Percentiles rank a stretch among this genome's conserved stretches.
phyloP scores from a whole-genome alignment of 2,888 invertebrate genomes.

The Punctoribates punctum region DNA sequence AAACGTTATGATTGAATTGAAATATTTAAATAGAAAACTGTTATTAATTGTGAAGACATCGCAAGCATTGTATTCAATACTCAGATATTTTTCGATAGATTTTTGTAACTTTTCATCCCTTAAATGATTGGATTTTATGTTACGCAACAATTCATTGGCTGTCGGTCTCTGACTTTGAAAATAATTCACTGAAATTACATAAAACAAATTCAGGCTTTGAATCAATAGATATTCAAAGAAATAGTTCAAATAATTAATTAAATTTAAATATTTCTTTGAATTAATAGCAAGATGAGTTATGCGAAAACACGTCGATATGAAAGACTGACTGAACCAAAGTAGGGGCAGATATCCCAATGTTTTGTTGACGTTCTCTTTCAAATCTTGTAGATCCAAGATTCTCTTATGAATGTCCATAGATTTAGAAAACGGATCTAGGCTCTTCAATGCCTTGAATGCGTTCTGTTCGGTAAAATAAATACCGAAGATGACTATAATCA shows the following conservation, averaged over 20 bases:
- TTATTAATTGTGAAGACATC: background rate
- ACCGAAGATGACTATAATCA: too few species aligned
- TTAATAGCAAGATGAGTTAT: background rate
- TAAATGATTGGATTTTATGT: too few species aligned
- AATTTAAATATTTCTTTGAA: background rate
- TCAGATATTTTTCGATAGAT: background rate
- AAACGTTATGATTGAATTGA: background rate
- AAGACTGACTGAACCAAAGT: slow-evolving; percentile 27
- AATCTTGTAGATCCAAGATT: background rate
- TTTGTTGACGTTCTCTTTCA: background rate
- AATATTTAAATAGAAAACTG: background rate
- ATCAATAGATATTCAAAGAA: background rate
- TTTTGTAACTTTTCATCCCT: too few species aligned
- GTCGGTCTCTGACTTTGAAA: slow-evolving; percentile 13
- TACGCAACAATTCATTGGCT: background rate
- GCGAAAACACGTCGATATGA: slow-evolving; percentile 23
- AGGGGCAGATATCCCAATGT: slow-evolving; percentile 21
- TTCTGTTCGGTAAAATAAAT: too few species aligned
- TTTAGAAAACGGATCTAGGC: too few species aligned
- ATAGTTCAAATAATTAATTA: background rate
- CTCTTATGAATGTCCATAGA: too few species aligned
- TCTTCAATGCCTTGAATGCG: too few species aligned
- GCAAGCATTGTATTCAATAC: background rate
- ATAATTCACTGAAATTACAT: background rate
- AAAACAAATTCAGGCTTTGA: background rate